phyloP scores from a whole-genome alignment of 2,797 vertebrate species.

The Labroides dimidiatus region DNA sequence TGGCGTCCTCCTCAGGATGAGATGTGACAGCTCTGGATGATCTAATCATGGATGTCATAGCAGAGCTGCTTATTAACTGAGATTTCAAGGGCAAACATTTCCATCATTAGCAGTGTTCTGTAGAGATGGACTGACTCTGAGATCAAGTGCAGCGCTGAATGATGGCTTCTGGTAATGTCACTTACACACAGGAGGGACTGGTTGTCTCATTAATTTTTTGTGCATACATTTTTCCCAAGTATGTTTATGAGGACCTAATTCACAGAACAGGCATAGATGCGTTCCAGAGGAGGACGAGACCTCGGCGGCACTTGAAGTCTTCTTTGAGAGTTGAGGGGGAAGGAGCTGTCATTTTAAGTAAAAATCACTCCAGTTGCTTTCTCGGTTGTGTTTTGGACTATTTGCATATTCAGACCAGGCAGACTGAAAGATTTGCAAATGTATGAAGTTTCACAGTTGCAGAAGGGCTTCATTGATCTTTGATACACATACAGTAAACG shows the following conservation, averaged over 20 bases:
- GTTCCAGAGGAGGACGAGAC: slow-evolving; percentile 31
- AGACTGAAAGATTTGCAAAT: slow-evolving; percentile 48
- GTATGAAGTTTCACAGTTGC: slow-evolving; percentile 42
- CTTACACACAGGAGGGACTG: slow-evolving; percentile 50
- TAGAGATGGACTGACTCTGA: slow-evolving; percentile 42
- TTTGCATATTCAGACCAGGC: slow-evolving; percentile 52
- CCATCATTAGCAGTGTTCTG: slow-evolving; percentile 64
- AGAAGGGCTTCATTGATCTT: slow-evolving; percentile 52
- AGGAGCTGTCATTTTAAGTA: slow-evolving; percentile 55
- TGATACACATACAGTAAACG: slow-evolving; percentile 37
- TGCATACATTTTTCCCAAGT: slow-evolving; percentile 27
- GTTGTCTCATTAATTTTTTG: slow-evolving; percentile 50
- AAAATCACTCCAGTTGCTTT: slow-evolving; percentile 57
- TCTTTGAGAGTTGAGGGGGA: slow-evolving; percentile 52
- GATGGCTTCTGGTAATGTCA: slow-evolving; percentile 70
- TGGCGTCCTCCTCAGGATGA: slow-evolving; percentile 73
- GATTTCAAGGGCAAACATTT: slow-evolving; percentile 81
- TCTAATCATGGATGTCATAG: slow-evolving; percentile 77
- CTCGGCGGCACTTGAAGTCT: slow-evolving; percentile 38
- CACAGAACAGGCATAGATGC: slow-evolving; percentile 28
- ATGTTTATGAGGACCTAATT: slow-evolving; percentile 51
- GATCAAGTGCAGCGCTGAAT: slow-evolving; percentile 39
- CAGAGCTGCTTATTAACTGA: slow-evolving; percentile 79
- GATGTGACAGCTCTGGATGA: slow-evolving; percentile 78
- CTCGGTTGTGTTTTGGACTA: slow-evolving; percentile 39